Conservation (phyloP, 2,888 invertebrate species). For the Yponomeuta plumbellus region DNA sequence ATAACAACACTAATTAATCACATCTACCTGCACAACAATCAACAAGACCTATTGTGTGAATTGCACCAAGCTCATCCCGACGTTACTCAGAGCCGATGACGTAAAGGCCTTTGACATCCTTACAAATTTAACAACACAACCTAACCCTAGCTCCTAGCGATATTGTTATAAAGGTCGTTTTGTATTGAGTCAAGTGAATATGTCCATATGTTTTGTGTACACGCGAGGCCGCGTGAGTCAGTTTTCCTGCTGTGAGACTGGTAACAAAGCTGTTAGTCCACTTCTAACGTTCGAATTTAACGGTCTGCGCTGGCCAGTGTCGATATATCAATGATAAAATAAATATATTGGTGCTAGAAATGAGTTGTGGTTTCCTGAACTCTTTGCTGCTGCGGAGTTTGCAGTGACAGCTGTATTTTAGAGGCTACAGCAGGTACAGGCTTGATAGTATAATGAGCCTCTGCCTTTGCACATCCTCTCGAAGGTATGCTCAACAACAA, state of each 20-base stretch:
- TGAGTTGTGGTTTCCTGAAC: not conserved
- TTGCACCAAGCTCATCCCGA: conserved; percentile 2
- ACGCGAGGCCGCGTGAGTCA: conserved; percentile 10
- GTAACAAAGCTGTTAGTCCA: conserved; percentile 4
- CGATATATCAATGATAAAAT: not conserved
- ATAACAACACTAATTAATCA: no score
- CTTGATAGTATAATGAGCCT: no score
- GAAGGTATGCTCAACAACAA: no score
- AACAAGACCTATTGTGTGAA: not conserved
- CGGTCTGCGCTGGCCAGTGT: not conserved
- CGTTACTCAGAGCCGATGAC: conserved; percentile 8
- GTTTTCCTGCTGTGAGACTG: conserved; percentile 5
- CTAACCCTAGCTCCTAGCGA: not conserved
- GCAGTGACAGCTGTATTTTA: not conserved
- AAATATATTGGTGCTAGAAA: not conserved
- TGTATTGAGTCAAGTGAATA: not conserved
- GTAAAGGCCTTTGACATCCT: conserved; percentile 7
- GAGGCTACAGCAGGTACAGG: no score
- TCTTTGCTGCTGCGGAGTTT: not conserved
- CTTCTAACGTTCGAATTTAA: conserved; percentile 11
- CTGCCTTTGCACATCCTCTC: no score
- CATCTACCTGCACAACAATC: not conserved
- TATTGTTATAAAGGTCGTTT: not conserved
- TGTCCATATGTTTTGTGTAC: not conserved
- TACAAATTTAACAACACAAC: not conserved